Evolutionary conservation across 2,113 vertebrate species (phyloP).

Genomic region (Tragelaphus imberbis): DNA sequence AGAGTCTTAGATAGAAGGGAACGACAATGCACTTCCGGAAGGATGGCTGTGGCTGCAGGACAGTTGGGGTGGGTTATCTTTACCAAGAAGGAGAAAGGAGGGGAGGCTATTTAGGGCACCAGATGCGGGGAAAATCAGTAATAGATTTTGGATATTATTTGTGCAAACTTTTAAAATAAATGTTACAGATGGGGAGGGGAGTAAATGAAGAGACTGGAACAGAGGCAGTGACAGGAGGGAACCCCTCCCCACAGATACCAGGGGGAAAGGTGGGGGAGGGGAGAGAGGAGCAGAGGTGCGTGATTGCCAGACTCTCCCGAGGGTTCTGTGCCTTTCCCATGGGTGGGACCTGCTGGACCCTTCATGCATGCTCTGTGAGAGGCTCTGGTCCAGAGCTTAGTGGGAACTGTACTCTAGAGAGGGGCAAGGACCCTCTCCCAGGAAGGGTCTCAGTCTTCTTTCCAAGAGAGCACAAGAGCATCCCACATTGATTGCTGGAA

Average conservation of each 20-base stretch:
- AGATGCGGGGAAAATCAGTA: background rate
- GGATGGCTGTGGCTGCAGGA: background rate
- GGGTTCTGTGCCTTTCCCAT: rapidly evolving
- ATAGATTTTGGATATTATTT: background rate
- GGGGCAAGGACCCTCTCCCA: background rate
- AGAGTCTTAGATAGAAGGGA: background rate
- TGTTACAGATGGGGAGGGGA: background rate
- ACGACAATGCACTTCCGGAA: rapidly evolving
- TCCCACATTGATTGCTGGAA: background rate
- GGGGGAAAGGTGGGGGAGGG: background rate
- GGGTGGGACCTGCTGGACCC: background rate
- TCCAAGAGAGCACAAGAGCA: background rate
- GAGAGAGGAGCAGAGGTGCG: background rate
- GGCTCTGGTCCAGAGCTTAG: background rate
- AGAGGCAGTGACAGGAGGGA: background rate
- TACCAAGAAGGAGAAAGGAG: background rate
- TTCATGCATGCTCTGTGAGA: background rate
- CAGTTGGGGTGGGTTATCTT: background rate
- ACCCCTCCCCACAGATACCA: background rate
- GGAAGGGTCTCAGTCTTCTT: background rate
- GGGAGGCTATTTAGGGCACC: background rate
- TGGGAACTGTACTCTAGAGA: background rate
- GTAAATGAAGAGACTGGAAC: background rate
- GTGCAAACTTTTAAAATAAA: background rate
- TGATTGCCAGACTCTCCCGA: background rate